Conservation (phyloP, 2,797 vertebrate genomes). For the Microchirus variegatus region DNA sequence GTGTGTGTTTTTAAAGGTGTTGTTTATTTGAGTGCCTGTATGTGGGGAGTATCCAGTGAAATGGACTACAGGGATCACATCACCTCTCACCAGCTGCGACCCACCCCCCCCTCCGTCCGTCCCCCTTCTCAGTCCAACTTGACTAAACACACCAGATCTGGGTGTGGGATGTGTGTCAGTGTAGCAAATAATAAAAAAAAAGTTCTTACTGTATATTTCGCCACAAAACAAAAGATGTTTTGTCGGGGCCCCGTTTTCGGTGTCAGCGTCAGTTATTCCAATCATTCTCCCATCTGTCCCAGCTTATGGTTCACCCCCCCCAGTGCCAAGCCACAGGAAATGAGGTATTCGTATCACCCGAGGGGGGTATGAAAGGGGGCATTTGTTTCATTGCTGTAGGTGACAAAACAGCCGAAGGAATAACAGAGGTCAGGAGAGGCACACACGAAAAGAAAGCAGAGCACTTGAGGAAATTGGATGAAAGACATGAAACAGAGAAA, state of each 20-base stretch:
- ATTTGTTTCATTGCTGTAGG: conserved; percentile 80
- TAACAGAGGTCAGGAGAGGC: conserved; percentile 14
- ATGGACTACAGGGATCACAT: conserved; percentile 46
- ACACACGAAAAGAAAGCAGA: conserved; percentile 16
- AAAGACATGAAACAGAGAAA: conserved; percentile 13
- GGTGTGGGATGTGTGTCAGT: conserved; percentile 33
- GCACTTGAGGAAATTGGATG: conserved; percentile 21
- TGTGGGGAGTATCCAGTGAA: conserved; percentile 40
- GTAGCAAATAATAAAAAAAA: conserved; percentile 16
- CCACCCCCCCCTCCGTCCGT: too few relatives aligned
- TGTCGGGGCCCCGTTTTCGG: conserved; percentile 66
- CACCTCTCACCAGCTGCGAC: conserved; percentile 50
- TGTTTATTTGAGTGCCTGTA: conserved; percentile 53
- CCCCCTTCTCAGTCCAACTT: conserved; percentile 4
- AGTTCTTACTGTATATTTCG: conserved; percentile 60
- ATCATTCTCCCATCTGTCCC: conserved; percentile 80
- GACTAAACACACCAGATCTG: conserved; percentile 25
- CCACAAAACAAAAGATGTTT: conserved; percentile 79
- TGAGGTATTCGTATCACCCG: conserved; percentile 81
- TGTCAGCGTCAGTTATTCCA: conserved; percentile 80
- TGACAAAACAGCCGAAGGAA: conserved; percentile 69
- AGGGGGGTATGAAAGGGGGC: conserved; percentile 75
- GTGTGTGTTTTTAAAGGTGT: conserved; percentile 50
- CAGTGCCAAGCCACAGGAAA: conserved; percentile 80
- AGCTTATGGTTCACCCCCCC: conserved; percentile 71